Evolutionary conservation across 1,140 invertebrate species (phyloP), one percentile per base, ranked within the genome.

Genomic region (Solenopsis fugax): DNA sequence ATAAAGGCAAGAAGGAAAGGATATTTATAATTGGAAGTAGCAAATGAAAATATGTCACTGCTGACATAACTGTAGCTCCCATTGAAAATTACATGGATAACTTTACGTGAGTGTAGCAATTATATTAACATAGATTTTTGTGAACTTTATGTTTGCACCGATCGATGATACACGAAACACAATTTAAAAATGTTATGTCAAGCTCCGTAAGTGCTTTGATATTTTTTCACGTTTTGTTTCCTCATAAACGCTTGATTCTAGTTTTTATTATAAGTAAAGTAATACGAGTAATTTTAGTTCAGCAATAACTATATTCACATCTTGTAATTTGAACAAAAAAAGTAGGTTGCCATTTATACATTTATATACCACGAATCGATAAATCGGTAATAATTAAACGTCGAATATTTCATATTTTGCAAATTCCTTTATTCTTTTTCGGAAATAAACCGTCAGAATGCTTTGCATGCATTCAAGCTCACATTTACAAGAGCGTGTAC

Each of bases 41-140:
- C 34, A 24, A 64, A 37, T 21, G n/a, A 29, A 50, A 54, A 80
- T 21, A 54, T 29, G 24, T 45, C 50, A 48, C 29, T 12, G 50
- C 1, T 58, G 37, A 24, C 21, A 37, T 82, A 45, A 9, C 6
- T 29, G 34, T 7, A 41, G 41, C 34, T 45, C 13, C 71, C 37
- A 48, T 72, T 58, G 3, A 56, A 24, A 54, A 7, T 81, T 58
- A 58, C 16, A 82, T 29, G 60, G 13, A 52, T 37, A 65, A 37
- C 60, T 21, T 29, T 77, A 29, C 34, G 18, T 12, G 21, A 18
- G 10, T 45, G 24, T 60, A 45, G 37, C 56, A 12, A 60, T 62
- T 4, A 13, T 48, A 62, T 77, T 45, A 62, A 29, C 21, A 9
- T 29, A 29, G 21, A 76, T 7, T 76, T 56, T 37, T 24, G 9